These are phyloP conservation scores for Marronus borbonicus DNA, from an alignment of 2,888 invertebrate genomes.

Conservation along the genomic window DNA sequence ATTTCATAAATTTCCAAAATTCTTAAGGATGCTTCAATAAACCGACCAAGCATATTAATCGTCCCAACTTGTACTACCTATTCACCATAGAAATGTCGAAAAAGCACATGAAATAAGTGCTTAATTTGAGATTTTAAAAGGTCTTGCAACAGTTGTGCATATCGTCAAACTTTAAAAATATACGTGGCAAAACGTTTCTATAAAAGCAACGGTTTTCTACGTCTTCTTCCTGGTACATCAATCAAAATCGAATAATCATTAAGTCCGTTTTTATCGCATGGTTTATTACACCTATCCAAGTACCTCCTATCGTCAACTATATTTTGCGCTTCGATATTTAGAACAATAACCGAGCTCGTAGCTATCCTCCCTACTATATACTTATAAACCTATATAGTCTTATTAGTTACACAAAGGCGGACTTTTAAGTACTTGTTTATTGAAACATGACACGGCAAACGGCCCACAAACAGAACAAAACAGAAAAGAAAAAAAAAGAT, in stretches of 20 bases:
- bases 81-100: too few species aligned
- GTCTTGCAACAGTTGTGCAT: neutral
- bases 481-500: too few species aligned
- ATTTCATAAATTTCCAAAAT: too few species aligned
- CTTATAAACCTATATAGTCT: neutral
- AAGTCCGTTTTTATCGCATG: neutral
- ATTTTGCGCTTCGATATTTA: conserved; percentile 18
- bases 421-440: conserved; percentile 38
- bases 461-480: neutral
- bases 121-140: too few species aligned
- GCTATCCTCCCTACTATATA: too few species aligned
- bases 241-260: neutral
- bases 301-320: conserved; percentile 1
- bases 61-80: too few species aligned
- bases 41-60: too few species aligned
- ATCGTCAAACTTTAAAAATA: too few species aligned
- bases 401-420: conserved; percentile 18
- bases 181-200: too few species aligned
- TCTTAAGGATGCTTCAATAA: too few species aligned
- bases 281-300: neutral
- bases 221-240: neutral
- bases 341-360: conserved; percentile 14
- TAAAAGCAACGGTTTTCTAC: neutral
- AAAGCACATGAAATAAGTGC: too few species aligned
- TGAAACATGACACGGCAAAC: conserved; percentile 33